phyloP scores from a whole-genome alignment of 2,797 vertebrate genomes.

The Sparidentex hasta region DNA sequence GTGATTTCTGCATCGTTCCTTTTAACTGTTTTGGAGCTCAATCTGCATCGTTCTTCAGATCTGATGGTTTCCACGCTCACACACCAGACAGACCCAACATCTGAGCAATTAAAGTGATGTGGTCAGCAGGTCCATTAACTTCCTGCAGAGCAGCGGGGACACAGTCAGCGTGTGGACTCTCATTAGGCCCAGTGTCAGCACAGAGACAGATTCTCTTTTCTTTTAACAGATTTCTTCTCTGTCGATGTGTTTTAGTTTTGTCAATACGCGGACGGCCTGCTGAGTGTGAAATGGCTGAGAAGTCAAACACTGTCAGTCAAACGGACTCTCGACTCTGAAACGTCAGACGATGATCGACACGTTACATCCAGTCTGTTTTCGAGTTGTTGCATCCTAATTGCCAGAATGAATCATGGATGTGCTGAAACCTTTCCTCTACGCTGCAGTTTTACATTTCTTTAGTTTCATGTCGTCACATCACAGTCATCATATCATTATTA shows the following conservation, averaged over 20 bases:
- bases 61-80: constrained; percentile 6
- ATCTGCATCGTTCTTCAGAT: not conserved
- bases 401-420: too few relatives aligned
- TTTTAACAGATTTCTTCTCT: not conserved
- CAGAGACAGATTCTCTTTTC: constrained; percentile 5
- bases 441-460: too few relatives aligned
- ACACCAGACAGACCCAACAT: not conserved
- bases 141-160: constrained; percentile 25
- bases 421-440: too few relatives aligned
- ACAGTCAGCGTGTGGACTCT: constrained; percentile 37
- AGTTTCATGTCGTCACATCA: too few relatives aligned
- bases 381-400: too few relatives aligned
- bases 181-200: constrained; percentile 30
- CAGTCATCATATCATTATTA: too few relatives aligned
- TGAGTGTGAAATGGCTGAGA: constrained; percentile 30
- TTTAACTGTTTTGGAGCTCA: not conserved
- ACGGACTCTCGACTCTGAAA: not conserved
- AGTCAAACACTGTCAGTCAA: constrained; percentile 13
- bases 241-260: constrained; percentile 22
- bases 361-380: too few relatives aligned
- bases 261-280: constrained; percentile 23
- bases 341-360: not conserved
- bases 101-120: constrained; percentile 46
- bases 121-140: constrained; percentile 49
- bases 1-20: not conserved